phyloP scores from a whole-genome alignment of 2,113 vertebrate species.

The Urocolius indicus region DNA sequence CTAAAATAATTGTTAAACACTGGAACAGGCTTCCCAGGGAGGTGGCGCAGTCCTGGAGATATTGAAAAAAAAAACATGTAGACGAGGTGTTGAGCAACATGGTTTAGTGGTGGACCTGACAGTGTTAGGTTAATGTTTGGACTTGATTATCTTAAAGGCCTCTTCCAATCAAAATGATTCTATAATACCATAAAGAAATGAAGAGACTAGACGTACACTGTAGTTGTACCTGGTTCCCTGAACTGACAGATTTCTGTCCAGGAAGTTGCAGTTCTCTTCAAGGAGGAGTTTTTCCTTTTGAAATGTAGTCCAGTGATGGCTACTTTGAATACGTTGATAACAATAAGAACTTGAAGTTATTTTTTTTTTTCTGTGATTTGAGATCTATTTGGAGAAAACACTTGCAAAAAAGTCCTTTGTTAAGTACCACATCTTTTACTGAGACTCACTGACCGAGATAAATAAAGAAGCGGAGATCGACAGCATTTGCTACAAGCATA shows the following conservation, averaged over 20 bases:
- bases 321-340: not conserved
- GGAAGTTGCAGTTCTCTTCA: not conserved
- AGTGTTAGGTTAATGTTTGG: too few relatives aligned
- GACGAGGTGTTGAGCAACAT: too few relatives aligned
- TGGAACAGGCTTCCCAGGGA: too few relatives aligned
- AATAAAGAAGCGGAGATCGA: not conserved
- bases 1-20: too few relatives aligned
- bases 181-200: not conserved
- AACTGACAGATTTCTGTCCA: not conserved
- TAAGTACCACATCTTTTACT: not conserved
- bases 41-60: too few relatives aligned
- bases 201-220: accelerated
- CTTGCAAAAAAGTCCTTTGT: not conserved
- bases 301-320: not conserved
- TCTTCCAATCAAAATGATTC: too few relatives aligned
- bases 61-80: too few relatives aligned
- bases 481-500: not conserved
- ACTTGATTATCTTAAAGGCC: too few relatives aligned
- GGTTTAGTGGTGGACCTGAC: too few relatives aligned
- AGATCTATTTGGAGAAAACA: not conserved
- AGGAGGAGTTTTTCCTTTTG: not conserved
- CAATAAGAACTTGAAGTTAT: not conserved
- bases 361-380: not conserved
- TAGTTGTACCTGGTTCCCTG: not conserved
- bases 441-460: not conserved